Conservation (phyloP, 2,797 vertebrate genomes). For the Sorex maritimensis region DNA sequence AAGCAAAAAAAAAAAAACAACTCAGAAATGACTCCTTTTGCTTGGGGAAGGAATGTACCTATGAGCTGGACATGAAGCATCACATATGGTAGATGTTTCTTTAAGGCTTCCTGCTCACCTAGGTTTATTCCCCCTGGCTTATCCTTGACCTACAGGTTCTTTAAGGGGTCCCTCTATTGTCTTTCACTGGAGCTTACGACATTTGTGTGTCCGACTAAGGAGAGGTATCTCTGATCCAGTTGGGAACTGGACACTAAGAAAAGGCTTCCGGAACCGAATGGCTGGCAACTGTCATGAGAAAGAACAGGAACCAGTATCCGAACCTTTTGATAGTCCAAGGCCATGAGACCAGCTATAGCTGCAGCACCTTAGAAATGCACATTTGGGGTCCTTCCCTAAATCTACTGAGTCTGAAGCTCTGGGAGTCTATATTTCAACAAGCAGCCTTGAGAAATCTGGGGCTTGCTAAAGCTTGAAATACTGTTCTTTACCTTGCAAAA, state of each 20-base stretch:
- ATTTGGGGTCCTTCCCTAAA: not conserved
- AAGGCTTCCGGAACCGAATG: too few relatives aligned
- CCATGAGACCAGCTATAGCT: accelerated
- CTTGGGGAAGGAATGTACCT: not conserved
- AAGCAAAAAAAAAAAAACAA: too few relatives aligned
- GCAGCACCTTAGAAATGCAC: not conserved
- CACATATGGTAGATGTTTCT: not conserved
- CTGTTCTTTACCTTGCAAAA: not conserved
- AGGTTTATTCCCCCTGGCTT: not conserved
- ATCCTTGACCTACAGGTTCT: not conserved
- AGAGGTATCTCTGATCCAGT: too few relatives aligned
- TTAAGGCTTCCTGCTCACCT: not conserved
- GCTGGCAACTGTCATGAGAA: not conserved
- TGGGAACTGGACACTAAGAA: too few relatives aligned
- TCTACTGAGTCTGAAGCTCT: not conserved
- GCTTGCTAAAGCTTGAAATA: not conserved
- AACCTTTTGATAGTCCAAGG: not conserved
- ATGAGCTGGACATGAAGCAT: not conserved
- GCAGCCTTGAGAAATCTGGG: not conserved
- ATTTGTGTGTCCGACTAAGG: not conserved
- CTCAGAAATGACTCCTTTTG: not conserved
- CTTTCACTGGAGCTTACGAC: not conserved
- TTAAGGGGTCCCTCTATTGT: not conserved
- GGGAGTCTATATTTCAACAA: not conserved
- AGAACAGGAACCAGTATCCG: not conserved